Percentiles rank a stretch among this genome's conserved stretches.
These are phyloP conservation scores for Acanthococcus lagerstroemiae DNA, from an alignment of 2,888 invertebrate genomes.

Conservation along the genomic window DNA sequence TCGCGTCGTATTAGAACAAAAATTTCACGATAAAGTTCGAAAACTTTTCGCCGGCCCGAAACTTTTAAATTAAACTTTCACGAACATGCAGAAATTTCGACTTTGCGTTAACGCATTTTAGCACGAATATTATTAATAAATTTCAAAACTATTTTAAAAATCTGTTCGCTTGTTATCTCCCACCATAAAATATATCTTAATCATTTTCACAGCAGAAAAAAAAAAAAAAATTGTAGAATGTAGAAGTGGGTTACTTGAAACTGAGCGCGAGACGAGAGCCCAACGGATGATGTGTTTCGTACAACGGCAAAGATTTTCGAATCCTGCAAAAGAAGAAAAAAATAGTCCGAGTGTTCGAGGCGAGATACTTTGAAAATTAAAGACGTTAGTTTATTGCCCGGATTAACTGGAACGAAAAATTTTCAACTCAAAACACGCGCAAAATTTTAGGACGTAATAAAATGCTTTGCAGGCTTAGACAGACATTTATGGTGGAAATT, in stretches of 20 bases:
- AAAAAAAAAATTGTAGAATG: too few species aligned
- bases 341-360: too few species aligned
- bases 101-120: not conserved
- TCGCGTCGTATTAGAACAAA: too few species aligned
- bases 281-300: conserved; percentile 8
- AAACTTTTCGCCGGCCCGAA: not conserved
- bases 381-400: too few species aligned
- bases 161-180: not conserved
- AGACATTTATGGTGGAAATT: not conserved
- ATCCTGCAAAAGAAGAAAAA: conserved; percentile 13
- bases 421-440: not conserved
- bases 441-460: not conserved
- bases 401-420: not conserved
- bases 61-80: not conserved
- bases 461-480: not conserved
- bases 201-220: too few species aligned
- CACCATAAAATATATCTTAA: too few species aligned
- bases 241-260: conserved; percentile 19
- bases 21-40: too few species aligned
- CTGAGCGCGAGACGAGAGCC: conserved; percentile 13
- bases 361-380: too few species aligned
- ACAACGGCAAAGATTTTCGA: conserved; percentile 18
- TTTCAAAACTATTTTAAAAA: not conserved
- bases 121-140: not conserved
- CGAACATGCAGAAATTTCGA: not conserved